Conservation (phyloP, 37 sponge, comb jelly and placozoan genomes). For the Ianthella basta region DNA sequence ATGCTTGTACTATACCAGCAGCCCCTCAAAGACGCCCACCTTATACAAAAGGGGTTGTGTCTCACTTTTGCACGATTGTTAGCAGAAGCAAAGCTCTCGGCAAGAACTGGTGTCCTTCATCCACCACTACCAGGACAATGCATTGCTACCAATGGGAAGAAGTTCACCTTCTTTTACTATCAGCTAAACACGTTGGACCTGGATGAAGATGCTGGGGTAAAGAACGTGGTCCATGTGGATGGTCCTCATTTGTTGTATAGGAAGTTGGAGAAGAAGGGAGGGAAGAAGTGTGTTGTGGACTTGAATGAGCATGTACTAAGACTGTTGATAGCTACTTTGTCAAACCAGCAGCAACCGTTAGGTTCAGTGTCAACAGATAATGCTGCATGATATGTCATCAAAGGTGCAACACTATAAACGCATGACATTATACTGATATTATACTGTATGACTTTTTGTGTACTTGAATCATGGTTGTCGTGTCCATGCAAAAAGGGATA, state of each 20-base stretch:
- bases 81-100: slow-evolving; percentile 43
- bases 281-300: slow-evolving; percentile 24
- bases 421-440: too few relatives aligned
- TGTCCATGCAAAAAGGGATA: too few relatives aligned
- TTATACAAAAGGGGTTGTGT: slow-evolving; percentile 57
- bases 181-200: slow-evolving; percentile 76
- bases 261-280: slow-evolving; percentile 12
- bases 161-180: slow-evolving; percentile 76
- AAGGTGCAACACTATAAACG: too few relatives aligned
- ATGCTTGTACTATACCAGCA: slow-evolving; percentile 48
- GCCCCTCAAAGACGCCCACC: slow-evolving; percentile 37
- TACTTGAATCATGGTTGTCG: too few relatives aligned
- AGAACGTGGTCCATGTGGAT: slow-evolving; percentile 60
- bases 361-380: too few relatives aligned
- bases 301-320: slow-evolving; percentile 44
- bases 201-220: slow-evolving; percentile 41
- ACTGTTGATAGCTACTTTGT: slow-evolving; percentile 37
- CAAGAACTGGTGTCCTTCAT: slow-evolving; percentile 26
- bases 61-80: slow-evolving; percentile 43
- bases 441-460: too few relatives aligned
- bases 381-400: too few relatives aligned
- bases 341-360: not conserved
- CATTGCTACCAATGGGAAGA: slow-evolving; percentile 70
- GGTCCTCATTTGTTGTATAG: slow-evolving; percentile 42
- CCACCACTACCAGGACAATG: slow-evolving; percentile 69